Evolutionary conservation across 2,888 invertebrate genomes (phyloP).

Genomic region (Lasioglossum villosulum): DNA sequence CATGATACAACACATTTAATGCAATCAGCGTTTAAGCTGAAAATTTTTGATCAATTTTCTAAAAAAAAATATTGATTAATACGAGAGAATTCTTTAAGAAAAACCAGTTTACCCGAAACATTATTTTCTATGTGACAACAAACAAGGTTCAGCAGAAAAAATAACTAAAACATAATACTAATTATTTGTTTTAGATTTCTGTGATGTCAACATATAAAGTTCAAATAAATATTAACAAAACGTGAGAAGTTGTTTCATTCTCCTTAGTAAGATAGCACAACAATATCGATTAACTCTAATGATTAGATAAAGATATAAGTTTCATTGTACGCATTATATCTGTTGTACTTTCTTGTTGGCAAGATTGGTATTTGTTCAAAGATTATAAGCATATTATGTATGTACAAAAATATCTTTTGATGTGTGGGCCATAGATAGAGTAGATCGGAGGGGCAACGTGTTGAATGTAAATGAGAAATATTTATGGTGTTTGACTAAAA

Average conservation of each 20-base stretch:
- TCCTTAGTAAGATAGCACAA: background rate
- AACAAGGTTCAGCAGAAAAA: background rate
- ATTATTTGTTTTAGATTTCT: background rate
- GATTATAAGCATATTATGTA: background rate
- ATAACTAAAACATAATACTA: background rate
- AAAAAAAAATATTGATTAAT: background rate
- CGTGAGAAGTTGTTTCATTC: background rate
- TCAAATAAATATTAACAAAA: background rate
- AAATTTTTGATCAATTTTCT: background rate
- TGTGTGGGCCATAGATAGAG: background rate
- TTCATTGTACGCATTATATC: background rate
- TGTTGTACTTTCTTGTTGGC: background rate
- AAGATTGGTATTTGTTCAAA: background rate
- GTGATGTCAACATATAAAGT: background rate
- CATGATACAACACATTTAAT: background rate
- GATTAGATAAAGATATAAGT: background rate
- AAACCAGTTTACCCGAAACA: background rate
- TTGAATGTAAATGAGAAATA: background rate
- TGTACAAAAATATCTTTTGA: background rate
- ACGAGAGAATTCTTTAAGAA: background rate
- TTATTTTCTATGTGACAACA: background rate
- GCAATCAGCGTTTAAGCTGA: background rate
- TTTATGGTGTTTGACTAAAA: background rate
- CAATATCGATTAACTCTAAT: background rate
- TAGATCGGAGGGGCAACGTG: background rate